Evolutionary conservation across 92 coral and sea anemone genomes (phyloP).

Genomic region (Paragorgia papillata): DNA sequence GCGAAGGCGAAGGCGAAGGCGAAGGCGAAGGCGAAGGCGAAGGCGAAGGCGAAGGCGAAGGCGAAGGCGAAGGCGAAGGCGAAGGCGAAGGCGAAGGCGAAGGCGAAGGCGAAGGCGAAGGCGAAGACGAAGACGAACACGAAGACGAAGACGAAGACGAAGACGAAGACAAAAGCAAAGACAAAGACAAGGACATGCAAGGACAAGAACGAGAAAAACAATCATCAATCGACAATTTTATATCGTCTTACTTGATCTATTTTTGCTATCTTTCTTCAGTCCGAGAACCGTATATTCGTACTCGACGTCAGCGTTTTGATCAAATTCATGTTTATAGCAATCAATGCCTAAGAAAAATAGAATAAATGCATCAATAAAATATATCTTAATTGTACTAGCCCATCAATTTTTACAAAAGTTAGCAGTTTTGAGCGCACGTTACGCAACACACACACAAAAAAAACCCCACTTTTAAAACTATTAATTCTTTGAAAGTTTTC

Average conservation of each 20-base stretch:
- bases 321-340: slow-evolving; percentile 22
- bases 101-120: too few relatives aligned
- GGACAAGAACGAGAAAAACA: not conserved
- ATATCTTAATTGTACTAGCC: too few relatives aligned
- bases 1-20: too few relatives aligned
- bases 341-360: slow-evolving; percentile 18
- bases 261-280: not conserved
- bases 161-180: not conserved
- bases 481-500: too few relatives aligned
- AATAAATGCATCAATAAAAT: not conserved
- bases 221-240: not conserved
- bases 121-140: not conserved
- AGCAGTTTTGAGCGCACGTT: not conserved
- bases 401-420: not conserved
- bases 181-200: not conserved
- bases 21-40: too few relatives aligned
- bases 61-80: too few relatives aligned
- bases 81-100: too few relatives aligned
- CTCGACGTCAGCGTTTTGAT: slow-evolving; percentile 31
- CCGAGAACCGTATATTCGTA: slow-evolving; percentile 16
- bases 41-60: too few relatives aligned
- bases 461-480: too few relatives aligned
- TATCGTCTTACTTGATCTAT: not conserved
- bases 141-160: not conserved
- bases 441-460: too few relatives aligned